Evolutionary conservation across 2,797 vertebrate species (phyloP).

Genomic region (Menidia menidia): DNA sequence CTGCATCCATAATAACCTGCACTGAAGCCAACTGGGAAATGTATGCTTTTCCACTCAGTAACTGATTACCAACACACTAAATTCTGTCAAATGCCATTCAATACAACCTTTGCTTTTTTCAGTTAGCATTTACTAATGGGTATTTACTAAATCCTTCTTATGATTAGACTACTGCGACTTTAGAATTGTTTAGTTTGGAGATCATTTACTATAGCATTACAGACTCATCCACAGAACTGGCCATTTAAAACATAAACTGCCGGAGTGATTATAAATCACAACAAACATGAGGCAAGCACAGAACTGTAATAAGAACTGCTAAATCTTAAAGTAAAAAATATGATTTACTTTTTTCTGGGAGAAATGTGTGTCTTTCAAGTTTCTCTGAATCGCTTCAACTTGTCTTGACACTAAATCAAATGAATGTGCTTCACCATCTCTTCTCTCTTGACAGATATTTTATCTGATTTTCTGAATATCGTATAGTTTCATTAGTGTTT

Average conservation of each 20-base stretch:
- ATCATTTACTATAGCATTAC: conserved; percentile 40
- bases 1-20: neutral
- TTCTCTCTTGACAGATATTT: conserved; percentile 73
- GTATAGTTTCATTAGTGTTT: conserved; percentile 71
- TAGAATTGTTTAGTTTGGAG: too few relatives aligned
- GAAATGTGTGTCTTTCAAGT: conserved; percentile 78
- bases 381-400: conserved; percentile 53
- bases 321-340: conserved; percentile 68
- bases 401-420: conserved; percentile 75
- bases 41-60: neutral
- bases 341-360: conserved; percentile 67
- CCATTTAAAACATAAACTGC: neutral
- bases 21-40: neutral
- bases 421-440: conserved; percentile 57
- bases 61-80: too few relatives aligned
- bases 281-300: too few relatives aligned
- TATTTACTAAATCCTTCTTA: conserved; percentile 26
- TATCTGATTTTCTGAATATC: conserved; percentile 76
- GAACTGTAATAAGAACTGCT: conserved; percentile 17
- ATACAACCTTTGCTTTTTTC: neutral
- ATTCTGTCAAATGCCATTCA: neutral
- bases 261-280: conserved; percentile 22
- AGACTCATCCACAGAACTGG: conserved; percentile 29
- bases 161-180: too few relatives aligned
- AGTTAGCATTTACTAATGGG: neutral